phyloP scores from a whole-genome alignment of 2,113 vertebrate genomes.

The Chamaetylas fuelleborni region DNA sequence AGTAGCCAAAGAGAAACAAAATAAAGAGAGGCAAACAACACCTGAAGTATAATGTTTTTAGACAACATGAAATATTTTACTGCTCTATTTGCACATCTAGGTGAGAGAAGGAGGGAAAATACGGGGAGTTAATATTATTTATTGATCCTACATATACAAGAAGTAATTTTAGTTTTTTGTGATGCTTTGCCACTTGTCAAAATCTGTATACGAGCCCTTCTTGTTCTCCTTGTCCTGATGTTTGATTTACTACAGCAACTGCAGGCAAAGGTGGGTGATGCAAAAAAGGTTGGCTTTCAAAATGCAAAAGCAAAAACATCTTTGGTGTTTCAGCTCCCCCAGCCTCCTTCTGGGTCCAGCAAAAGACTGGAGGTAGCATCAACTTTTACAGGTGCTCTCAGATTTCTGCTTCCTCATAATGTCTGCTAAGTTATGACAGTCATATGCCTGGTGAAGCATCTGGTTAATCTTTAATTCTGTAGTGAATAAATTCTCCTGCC shows the following conservation, averaged over 20 bases:
- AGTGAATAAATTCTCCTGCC: slow-evolving; percentile 50
- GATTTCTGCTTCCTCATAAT: neutral
- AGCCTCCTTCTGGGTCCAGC: neutral
- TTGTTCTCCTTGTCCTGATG: neutral
- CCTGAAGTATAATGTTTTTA: neutral
- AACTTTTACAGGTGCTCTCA: neutral
- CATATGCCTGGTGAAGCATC: neutral
- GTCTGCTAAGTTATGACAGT: slow-evolving; percentile 18
- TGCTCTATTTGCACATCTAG: neutral
- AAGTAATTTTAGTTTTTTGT: neutral
- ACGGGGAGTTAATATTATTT: neutral
- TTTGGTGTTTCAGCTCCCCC: neutral
- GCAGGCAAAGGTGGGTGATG: neutral
- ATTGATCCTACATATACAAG: neutral
- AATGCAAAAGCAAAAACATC: neutral
- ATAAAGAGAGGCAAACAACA: neutral
- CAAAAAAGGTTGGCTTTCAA: neutral
- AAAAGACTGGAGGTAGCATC: neutral
- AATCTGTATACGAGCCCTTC: neutral
- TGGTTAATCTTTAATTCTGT: slow-evolving; percentile 57
- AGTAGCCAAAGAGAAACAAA: neutral
- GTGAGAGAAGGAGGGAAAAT: neutral
- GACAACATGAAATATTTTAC: neutral
- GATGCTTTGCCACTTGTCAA: neutral
- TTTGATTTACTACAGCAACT: neutral